Base-by-base conservation (phyloP, 2,888 invertebrate species). In the Itoplectis maculator region DNA sequence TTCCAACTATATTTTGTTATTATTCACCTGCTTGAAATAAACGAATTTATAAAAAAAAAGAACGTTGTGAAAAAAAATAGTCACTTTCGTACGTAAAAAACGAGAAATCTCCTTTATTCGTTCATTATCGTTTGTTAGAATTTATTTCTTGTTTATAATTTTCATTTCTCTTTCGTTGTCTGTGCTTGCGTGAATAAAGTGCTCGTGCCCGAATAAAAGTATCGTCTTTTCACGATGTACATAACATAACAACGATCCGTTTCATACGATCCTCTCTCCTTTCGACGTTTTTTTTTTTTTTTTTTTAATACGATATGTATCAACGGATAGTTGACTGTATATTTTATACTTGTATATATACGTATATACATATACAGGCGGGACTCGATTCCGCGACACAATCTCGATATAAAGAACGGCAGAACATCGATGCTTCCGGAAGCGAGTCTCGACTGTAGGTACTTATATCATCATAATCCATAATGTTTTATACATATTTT, bases 281-380 rank as follows among this genome's bases (percentile, higher is more conserved):
- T 63, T 49, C 73, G n/a, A n/a, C n/a, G n/a, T n/a, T n/a, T n/a
- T n/a, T n/a, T n/a, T n/a, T n/a, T n/a, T n/a, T 54, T 29, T 65
- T 47, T 65, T 59, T 79, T 82, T 85, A 85, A 75, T 87, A 87
- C 90, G 90, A 90, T 90, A 90, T 90, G 90, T 90, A 88, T 86
- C 89, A 89, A 89, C 88, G 86, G 86, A 89, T 90, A 87, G 81
- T 87, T 88, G 82, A 84, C 51, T 84, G 51, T 82, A 74, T 61
- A 18, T 56, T 68, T 47, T 63, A 54, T 80, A 77, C 45, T 65
- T 47, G 18, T 70, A 68, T 66, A 65, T 69, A 51, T 72, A 73
- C 18, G 8, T 61, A 61, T 61, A 37, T 61, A 37, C 59, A 61
- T 37, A 61, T 61, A 37, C 59, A 61, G 59, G 37, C 37, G n/a